Conservation (phyloP, 2,113 vertebrate species). For the Apodemus speciosus region DNA sequence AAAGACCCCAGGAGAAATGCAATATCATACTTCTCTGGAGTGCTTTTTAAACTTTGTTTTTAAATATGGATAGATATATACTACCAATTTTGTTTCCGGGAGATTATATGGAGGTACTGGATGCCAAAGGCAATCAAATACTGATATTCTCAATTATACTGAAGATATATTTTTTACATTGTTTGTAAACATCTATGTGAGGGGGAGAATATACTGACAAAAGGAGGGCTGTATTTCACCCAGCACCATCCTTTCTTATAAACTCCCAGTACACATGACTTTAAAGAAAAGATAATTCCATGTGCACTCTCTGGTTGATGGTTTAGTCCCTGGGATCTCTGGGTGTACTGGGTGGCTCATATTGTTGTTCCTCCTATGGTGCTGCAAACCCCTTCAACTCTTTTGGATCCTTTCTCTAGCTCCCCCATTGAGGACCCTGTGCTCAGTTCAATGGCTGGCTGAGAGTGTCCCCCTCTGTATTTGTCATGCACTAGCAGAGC, state of each 20-base stretch:
- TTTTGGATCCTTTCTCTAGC: too few species aligned
- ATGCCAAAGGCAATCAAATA: conserved; percentile 23
- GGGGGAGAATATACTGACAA: not conserved
- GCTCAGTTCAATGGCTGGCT: too few species aligned
- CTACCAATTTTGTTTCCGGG: conserved; percentile 26
- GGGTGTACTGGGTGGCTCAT: too few species aligned
- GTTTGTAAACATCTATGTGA: conserved; percentile 15
- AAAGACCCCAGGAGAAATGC: conserved; percentile 29
- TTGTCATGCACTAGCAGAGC: too few species aligned
- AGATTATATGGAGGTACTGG: not conserved
- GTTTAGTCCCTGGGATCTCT: too few species aligned
- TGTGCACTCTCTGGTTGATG: too few species aligned
- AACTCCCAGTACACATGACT: not conserved
- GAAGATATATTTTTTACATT: not conserved
- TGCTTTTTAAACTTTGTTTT: conserved; percentile 45
- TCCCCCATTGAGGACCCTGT: too few species aligned
- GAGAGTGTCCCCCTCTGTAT: too few species aligned
- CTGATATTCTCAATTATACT: conserved; percentile 5
- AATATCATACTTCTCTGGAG: conserved; percentile 17
- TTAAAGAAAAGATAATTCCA: not conserved
- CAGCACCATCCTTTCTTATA: not conserved
- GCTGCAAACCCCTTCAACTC: too few species aligned
- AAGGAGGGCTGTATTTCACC: conserved; percentile 26
- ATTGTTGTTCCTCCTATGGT: too few species aligned
- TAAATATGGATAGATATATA: conserved; percentile 40